phyloP scores from a whole-genome alignment of 2,113 vertebrate species.

The Peromyscus leucopus region DNA sequence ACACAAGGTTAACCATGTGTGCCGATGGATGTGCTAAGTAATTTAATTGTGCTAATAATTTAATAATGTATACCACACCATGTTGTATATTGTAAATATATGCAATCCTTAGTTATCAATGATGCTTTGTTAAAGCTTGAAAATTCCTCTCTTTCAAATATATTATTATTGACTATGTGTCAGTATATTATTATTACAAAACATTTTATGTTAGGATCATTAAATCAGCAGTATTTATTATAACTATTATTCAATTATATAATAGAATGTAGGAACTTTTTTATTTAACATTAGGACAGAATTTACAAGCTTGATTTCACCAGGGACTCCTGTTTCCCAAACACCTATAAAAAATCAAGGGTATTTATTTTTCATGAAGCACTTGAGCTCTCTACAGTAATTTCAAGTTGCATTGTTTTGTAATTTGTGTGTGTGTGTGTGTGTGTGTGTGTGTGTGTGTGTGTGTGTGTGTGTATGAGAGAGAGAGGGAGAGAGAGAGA shows the following conservation, averaged over 20 bases:
- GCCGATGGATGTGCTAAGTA: background rate
- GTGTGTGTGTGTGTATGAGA: too few relatives aligned
- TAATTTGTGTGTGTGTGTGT: background rate
- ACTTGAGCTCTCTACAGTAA: background rate
- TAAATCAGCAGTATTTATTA: background rate
- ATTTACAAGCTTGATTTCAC: conserved; percentile 26
- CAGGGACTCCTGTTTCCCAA: background rate
- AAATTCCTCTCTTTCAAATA: background rate
- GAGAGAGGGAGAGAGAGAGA: too few relatives aligned
- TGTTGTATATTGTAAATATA: background rate
- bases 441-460: too few relatives aligned
- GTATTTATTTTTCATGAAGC: conserved; percentile 25
- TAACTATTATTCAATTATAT: background rate
- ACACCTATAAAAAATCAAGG: conserved; percentile 3
- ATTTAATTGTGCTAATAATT: background rate
- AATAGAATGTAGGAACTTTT: too few relatives aligned
- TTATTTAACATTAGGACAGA: background rate
- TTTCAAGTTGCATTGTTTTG: background rate
- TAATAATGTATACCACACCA: background rate
- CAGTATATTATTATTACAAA: background rate
- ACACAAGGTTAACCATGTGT: background rate
- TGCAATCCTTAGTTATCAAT: background rate
- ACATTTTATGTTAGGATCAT: background rate
- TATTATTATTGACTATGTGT: background rate
- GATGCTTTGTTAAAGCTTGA: background rate